These are phyloP conservation scores for Drosophila pegasa DNA, from an alignment of 2,888 invertebrate genomes.

Conservation along the genomic window DNA sequence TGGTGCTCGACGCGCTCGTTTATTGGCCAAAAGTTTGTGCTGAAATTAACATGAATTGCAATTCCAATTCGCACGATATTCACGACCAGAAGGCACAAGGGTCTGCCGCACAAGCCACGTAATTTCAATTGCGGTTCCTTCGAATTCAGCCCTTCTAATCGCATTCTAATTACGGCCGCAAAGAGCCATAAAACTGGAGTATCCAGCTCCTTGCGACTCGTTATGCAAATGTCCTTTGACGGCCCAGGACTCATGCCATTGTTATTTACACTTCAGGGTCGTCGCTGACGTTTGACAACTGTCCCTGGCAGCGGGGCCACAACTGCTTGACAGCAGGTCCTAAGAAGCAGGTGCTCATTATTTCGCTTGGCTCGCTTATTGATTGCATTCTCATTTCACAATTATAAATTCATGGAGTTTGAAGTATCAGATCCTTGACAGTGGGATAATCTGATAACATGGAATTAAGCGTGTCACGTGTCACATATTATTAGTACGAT, in stretches of 20 bases:
- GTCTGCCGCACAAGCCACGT: slow-evolving; percentile 5
- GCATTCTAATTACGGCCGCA: slow-evolving; percentile 51
- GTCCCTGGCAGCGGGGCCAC: slow-evolving; percentile 20
- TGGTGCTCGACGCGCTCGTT: slow-evolving; percentile 45
- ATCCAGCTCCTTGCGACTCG: slow-evolving; percentile 7
- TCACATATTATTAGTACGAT: slow-evolving; percentile 59
- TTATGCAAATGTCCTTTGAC: slow-evolving; percentile 42
- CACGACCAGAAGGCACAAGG: slow-evolving; percentile 26
- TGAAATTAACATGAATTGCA: slow-evolving; percentile 64
- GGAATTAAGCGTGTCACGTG: slow-evolving; percentile 63
- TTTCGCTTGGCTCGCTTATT: slow-evolving; percentile 3
- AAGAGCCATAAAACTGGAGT: slow-evolving; percentile 22
- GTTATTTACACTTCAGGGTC: slow-evolving; percentile 4
- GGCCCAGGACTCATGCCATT: background rate
- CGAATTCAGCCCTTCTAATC: slow-evolving; percentile 38
- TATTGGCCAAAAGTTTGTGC: slow-evolving; percentile 56
- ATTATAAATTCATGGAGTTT: slow-evolving; percentile 27
- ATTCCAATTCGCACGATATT: slow-evolving; percentile 70
- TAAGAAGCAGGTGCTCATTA: slow-evolving; percentile 24
- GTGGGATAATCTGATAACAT: slow-evolving; percentile 21
- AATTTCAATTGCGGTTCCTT: slow-evolving; percentile 40
- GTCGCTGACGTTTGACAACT: slow-evolving; percentile 24
- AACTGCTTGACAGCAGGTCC: slow-evolving; percentile 1
- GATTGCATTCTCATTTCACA: slow-evolving; percentile 8
- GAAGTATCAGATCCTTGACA: background rate